Conservation (phyloP, 2,797 vertebrate species). For the Mormyrops attenuatus region DNA sequence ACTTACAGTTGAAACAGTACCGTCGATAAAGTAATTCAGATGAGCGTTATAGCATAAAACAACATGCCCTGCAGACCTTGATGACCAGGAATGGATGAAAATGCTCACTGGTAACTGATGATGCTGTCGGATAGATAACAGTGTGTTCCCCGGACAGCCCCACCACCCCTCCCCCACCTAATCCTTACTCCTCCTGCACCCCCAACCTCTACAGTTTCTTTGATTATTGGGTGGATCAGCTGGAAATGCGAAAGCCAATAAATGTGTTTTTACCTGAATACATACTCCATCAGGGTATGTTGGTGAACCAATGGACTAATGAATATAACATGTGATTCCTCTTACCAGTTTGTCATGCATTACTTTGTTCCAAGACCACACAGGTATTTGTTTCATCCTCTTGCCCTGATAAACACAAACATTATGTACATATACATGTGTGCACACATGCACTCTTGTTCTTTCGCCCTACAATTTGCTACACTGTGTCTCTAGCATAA, state of each 20-base stretch:
- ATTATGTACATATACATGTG: too few relatives aligned
- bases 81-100: not conserved
- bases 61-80: not conserved
- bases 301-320: not conserved
- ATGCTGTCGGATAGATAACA: not conserved
- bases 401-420: too few relatives aligned
- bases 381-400: too few relatives aligned
- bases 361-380: too few relatives aligned
- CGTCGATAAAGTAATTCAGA: not conserved
- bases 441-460: too few relatives aligned
- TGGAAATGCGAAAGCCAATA: not conserved
- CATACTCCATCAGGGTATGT: not conserved
- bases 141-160: not conserved
- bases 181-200: not conserved
- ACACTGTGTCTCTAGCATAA: too few relatives aligned
- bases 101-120: not conserved
- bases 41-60: not conserved
- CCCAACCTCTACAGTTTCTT: not conserved
- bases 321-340: too few relatives aligned
- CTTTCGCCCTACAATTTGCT: too few relatives aligned
- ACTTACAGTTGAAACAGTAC: not conserved
- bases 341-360: too few relatives aligned
- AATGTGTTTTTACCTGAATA: not conserved
- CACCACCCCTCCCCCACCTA: not conserved
- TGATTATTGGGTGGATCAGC: not conserved